Base-by-base conservation (phyloP, 2,888 invertebrate species). In the Torymus texanus region DNA sequence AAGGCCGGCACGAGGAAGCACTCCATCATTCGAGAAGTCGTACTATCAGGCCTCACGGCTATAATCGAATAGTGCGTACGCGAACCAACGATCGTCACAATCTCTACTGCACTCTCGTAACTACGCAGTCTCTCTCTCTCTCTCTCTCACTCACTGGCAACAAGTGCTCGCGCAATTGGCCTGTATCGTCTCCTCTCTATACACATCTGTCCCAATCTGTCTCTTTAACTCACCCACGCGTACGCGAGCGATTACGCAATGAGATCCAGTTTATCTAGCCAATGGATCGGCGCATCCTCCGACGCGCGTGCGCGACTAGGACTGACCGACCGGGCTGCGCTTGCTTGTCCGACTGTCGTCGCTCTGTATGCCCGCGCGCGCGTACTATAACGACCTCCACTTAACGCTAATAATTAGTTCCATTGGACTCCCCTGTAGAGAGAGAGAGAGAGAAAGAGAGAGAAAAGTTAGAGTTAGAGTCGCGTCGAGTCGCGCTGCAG, bases 371-470 rank as follows among this genome's bases (percentile, higher is more conserved):
- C 8, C 5, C 29, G 0, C 68, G 65, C 72, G 62, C 51, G 66
- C 72, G 75, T 50, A 68, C 71, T 24, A 41, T 41, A 61, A 67
- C 61, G 86, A 88, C 87, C 87, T 87, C 89, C 90, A 89, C 89
- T 90, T 90, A 89, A 88, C 88, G 88, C 87, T 89, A 89, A 90
- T 89, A 89, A 90, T 90, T 90, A 90, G 90, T 89, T 90, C 87
- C 88, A 89, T 90, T 89, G 90, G 89, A 88, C 84, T 85, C 83
- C 85, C 78, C 72, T 84, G 85, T 84, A 61, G 55, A 66, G 51
- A 59, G 24, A 66, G 59, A 76, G 18, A 55, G 21, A 62, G 59
- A 70, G 24, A 62, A 29, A 84, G 83, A 83, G 83, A 86, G 86
- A 85, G 41, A 41, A 41, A 41, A 41, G 41, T 41, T 41, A 41